Base-by-base conservation (phyloP, 92 coral and sea anemone species). In the Heteractis magnifica region DNA sequence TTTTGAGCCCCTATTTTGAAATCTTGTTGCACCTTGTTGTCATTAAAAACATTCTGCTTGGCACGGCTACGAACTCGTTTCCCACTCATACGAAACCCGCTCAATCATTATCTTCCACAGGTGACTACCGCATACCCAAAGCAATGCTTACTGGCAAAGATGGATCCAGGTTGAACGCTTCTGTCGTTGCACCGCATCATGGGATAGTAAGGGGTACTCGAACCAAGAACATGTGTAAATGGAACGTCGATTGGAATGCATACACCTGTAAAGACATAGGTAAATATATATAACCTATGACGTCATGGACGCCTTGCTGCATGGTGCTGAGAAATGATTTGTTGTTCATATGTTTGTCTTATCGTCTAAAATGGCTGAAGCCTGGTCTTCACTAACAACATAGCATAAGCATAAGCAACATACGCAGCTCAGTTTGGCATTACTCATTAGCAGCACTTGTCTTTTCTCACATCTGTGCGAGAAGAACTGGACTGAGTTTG, bases 201-300 rank as follows among this genome's bases (percentile, higher is more conserved):
- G 98, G 98, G 71, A 95, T 95, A 18, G 95, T 90, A 21, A 90
- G 98, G 16, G 98, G 98, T 12, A 87, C 88, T 78, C 76, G 83
- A 18, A 55, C 72, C 41, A 83, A 90, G 83, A 85, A 78, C 71
- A 44, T 78, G 15, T 95, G 98, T 62, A 76, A 88, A 16, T 95
- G 98, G 98, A 85, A 85, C 49, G 64, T 84, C 41, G 85, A 44
- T 21, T 95, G 98, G 98, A 95, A 95, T 83, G 98, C 93, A 4
- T 95, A 95, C 90, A 84, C 85, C 49, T 95, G 98, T 79, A 76
- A 75, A 56, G 76, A 53, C 51, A 85, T 94, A 59, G 93, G 92
- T 87, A 80, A 77, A 81, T 76, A 34, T 10, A 12, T 9, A 50
- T 78, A 78, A 78, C 60, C 56, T 62, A 23, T 62, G 34, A 62